A percentile compares a stretch with the other conserved stretches of the same genome.
Conservation (phyloP, 2,888 invertebrate species). For the Sisyra nigra region DNA sequence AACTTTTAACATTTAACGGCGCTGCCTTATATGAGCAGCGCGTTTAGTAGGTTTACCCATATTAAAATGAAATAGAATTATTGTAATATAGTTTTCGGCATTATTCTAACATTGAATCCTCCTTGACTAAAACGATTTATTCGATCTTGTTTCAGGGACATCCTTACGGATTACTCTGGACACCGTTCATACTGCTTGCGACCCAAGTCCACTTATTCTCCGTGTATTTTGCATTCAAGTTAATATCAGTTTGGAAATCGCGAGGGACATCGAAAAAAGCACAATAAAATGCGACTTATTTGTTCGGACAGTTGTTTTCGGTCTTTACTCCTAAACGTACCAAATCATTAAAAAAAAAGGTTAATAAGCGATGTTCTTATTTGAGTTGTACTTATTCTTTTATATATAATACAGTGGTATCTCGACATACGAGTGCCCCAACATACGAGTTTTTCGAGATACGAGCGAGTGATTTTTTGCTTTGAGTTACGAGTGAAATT, state of each 20-base stretch:
- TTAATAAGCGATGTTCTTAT: background rate
- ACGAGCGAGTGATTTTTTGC: no score
- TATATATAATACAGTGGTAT: no score
- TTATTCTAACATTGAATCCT: no score
- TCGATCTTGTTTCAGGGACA: conserved; percentile 74
- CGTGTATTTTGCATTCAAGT: conserved; percentile 65
- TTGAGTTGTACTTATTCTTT: background rate
- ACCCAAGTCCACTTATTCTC: conserved; percentile 82
- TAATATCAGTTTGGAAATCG: conserved; percentile 70
- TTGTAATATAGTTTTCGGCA: no score
- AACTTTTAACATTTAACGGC: no score
- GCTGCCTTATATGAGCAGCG: no score
- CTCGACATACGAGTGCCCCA: background rate
- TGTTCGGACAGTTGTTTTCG: background rate
- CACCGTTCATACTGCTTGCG: conserved; percentile 72
- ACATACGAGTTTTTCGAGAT: no score
- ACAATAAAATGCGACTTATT: background rate
- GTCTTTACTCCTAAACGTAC: background rate
- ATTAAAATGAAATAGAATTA: no score
- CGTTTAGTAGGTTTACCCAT: no score
- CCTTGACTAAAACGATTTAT: no score
- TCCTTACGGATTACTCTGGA: conserved; percentile 87
- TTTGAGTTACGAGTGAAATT: no score
- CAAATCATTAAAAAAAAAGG: background rate
- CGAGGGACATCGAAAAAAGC: conserved; percentile 46